These are phyloP conservation scores for Beaufortia kweichowensis DNA, from an alignment of 2,113 vertebrate species.

Conservation along the genomic window DNA sequence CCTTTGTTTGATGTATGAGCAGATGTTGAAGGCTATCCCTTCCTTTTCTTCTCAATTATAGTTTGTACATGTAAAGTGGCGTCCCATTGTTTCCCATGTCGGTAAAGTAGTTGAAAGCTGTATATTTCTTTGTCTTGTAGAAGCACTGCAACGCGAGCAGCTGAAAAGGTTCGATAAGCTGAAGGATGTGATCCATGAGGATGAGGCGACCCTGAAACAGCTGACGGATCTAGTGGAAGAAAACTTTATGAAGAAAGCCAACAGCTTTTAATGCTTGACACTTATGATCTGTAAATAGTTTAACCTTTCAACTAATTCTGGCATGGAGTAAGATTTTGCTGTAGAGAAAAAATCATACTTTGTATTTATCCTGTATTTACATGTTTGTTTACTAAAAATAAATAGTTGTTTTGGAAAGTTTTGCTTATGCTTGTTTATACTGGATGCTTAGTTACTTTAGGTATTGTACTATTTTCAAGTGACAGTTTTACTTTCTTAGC, in stretches of 20 bases:
- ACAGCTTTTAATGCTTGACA: conserved; percentile 19
- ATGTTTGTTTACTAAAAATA: conserved; percentile 13
- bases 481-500: background rate
- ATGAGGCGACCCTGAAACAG: conserved; percentile 58
- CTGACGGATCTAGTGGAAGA: conserved; percentile 61
- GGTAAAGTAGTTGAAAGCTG: background rate
- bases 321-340: background rate
- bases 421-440: background rate
- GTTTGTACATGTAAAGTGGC: too few relatives aligned
- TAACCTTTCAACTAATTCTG: conserved; percentile 7
- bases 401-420: background rate
- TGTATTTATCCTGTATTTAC: conserved; percentile 29
- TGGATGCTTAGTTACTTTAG: background rate
- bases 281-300: conserved; percentile 40
- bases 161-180: conserved; percentile 61
- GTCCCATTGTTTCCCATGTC: background rate
- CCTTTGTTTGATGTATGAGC: too few relatives aligned
- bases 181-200: conserved; percentile 66
- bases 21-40: too few relatives aligned
- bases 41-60: too few relatives aligned
- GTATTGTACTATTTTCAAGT: background rate
- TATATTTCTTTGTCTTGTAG: conserved; percentile 56
- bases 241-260: conserved; percentile 58
- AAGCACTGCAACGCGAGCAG: conserved; percentile 64
- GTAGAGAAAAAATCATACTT: background rate